Base-by-base conservation (phyloP, 2,888 invertebrate genomes). In the Caenorhabditis imperialis region DNA sequence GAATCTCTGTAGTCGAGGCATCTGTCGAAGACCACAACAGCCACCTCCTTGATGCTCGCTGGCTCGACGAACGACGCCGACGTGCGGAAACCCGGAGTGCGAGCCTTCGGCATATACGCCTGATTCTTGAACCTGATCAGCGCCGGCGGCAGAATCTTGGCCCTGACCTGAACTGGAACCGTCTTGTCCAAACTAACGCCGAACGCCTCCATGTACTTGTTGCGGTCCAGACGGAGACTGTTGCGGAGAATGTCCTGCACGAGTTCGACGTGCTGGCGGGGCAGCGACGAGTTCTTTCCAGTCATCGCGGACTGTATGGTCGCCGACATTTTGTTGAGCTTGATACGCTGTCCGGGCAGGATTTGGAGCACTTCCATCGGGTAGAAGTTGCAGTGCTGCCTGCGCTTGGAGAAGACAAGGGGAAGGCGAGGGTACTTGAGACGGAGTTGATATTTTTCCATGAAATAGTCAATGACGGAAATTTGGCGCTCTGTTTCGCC, bases 341-440 rank as follows among this genome's bases (percentile, higher is more conserved):
- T 63, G 30, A 78, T 60, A 3, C 75, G 60, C 20, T 75, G 75
- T 55, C 78, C 78, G 7, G 55, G 53, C 6, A 50, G n/a, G 25
- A 78, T 55, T 4, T 20, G 14, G 10, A 75, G 58, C n/a, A 76
- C 3, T 30, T 78, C 78, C 37, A 74, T 23, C 8, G 78, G 78
- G 33, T 58, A 74, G 54, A 50, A 71, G 16, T 23, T 27, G 18
- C 27, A 48, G 8, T 23, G 3, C 16, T 16, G 44, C 8, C 42
- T 8, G 10, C 57, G 16, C 20, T 57, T 67, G 14, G 50, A 50
- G 10, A 27, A 27, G 5, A 67, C 51, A 0, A 78, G 33, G 8
- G 75, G 78, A n/a, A 61, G n/a, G 6, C 65, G 35, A 14, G 75
- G 75, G 37, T 61, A 73, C 20, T 70, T 57, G 12, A 78, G 40